Evolutionary conservation across 1,140 invertebrate species (phyloP).

Genomic region (Zaprionus nigranus): DNA sequence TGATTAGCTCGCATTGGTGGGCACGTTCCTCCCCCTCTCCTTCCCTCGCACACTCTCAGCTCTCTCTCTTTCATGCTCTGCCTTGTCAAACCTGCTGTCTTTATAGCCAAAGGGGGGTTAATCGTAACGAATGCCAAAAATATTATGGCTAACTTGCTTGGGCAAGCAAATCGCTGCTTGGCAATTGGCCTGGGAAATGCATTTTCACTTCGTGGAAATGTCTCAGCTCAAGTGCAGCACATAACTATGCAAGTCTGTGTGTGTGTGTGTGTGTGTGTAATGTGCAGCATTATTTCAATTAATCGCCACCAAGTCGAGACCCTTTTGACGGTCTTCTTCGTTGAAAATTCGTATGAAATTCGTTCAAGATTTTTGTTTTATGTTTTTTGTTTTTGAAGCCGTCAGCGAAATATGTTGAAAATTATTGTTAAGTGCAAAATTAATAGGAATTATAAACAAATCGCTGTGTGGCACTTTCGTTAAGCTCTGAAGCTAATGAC

Average conservation of each 20-base stretch:
- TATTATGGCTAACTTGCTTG: neutral
- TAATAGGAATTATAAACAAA: constrained; percentile 64
- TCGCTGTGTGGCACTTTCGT: constrained; percentile 27
- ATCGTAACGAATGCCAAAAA: constrained; percentile 11
- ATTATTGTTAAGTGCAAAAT: constrained; percentile 64
- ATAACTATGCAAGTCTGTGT: neutral
- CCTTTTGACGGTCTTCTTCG: constrained; percentile 35
- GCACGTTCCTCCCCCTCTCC: neutral
- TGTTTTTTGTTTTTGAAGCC: constrained; percentile 2
- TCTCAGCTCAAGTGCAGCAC: neutral
- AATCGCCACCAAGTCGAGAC: constrained; percentile 34
- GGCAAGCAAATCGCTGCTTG: constrained; percentile 1
- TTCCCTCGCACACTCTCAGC: neutral
- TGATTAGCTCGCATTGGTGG: constrained; percentile 64
- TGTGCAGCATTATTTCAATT: constrained; percentile 39
- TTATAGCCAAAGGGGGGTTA: neutral
- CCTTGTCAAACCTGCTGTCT: neutral
- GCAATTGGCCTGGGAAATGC: constrained; percentile 1
- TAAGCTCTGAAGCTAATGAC: constrained; percentile 35
- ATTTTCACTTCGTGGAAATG: constrained; percentile 9
- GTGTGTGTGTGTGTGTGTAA: constrained; percentile 2
- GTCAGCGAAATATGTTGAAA: constrained; percentile 57
- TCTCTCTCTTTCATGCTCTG: neutral
- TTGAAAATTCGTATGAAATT: constrained; percentile 59
- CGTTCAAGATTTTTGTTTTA: neutral